Conservation (phyloP, 1,140 invertebrate species). For the Calliphora vicina region DNA sequence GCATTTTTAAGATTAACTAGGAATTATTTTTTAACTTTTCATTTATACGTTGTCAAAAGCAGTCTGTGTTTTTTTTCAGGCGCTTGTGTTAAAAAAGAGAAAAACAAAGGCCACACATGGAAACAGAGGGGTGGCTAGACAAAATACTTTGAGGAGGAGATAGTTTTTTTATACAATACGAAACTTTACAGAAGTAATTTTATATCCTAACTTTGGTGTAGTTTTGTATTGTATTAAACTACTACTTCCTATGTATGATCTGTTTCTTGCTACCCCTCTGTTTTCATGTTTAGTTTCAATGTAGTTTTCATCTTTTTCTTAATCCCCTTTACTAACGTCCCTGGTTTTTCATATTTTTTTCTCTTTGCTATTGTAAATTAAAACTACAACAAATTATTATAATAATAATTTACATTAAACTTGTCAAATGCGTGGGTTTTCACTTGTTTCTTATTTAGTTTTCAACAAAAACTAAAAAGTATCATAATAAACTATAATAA, state of each 20-base stretch:
- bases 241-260: too few relatives aligned
- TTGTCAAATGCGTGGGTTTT: background rate
- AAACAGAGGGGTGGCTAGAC: background rate
- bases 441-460: background rate
- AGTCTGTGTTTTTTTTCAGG: background rate
- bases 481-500: background rate
- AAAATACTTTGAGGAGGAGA: background rate
- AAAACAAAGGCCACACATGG: background rate
- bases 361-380: too few relatives aligned
- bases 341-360: too few relatives aligned
- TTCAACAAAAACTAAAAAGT: background rate
- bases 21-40: background rate
- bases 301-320: too few relatives aligned
- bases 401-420: background rate
- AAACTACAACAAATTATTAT: too few relatives aligned
- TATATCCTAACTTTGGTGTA: too few relatives aligned
- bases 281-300: too few relatives aligned
- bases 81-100: background rate
- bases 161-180: background rate
- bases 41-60: background rate
- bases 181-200: too few relatives aligned
- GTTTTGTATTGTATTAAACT: too few relatives aligned
- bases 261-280: too few relatives aligned
- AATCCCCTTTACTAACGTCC: too few relatives aligned
- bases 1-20: conserved; percentile 18